A percentile compares a stretch with the other conserved stretches of the same genome.
Evolutionary conservation across 2,888 invertebrate genomes (phyloP).

Genomic region (Alentia gelatinosa): DNA sequence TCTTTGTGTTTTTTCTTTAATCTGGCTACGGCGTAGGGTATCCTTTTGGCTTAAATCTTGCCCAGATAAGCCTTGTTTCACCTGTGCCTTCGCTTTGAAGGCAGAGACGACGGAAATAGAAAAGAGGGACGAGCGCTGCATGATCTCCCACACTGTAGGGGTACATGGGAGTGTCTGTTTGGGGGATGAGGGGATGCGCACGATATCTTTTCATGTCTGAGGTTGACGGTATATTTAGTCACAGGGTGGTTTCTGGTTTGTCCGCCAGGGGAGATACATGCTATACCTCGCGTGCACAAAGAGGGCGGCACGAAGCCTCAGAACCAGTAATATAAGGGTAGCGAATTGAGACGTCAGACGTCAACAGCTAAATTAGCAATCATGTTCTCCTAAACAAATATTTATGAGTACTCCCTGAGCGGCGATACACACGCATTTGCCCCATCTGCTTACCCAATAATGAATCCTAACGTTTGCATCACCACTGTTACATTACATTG

Average conservation of each 20-base stretch:
- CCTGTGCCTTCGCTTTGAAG: not conserved
- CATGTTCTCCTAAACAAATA: not conserved
- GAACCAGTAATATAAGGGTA: no score
- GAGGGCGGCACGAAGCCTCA: not conserved
- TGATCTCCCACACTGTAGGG: not conserved
- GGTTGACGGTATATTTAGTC: not conserved
- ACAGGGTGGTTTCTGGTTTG: not conserved
- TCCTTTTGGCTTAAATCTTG: no score
- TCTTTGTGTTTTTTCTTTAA: not conserved
- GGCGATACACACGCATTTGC: not conserved
- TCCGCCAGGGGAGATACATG: not conserved
- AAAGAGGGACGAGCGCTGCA: not conserved
- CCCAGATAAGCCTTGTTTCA: not conserved
- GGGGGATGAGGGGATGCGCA: not conserved
- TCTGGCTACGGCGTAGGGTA: no score
- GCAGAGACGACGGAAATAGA: not conserved
- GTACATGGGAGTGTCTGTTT: not conserved
- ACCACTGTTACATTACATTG: not conserved
- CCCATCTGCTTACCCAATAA: not conserved
- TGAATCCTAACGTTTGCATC: not conserved
- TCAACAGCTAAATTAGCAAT: not conserved
- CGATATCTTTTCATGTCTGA: not conserved
- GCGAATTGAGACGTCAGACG: not conserved
- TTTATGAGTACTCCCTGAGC: not conserved
- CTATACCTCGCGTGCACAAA: not conserved